Evolutionary conservation across 2,113 vertebrate species (phyloP).

Genomic region (Erpornis zantholeuca): DNA sequence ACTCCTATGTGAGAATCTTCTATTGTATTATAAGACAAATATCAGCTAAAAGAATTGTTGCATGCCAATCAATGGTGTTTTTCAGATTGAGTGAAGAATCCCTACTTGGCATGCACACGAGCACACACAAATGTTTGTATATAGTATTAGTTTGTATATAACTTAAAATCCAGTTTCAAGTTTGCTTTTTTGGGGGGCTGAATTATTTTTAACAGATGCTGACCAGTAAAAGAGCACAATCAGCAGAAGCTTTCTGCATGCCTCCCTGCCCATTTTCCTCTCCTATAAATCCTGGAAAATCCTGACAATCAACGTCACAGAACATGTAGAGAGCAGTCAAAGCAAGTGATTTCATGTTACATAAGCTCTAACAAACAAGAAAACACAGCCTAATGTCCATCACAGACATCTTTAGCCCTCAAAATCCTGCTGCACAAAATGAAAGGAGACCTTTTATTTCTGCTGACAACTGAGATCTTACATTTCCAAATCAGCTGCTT

Average conservation of each 20-base stretch:
- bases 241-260: not conserved
- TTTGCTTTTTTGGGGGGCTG: not conserved
- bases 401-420: not conserved
- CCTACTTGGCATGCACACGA: not conserved
- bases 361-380: not conserved
- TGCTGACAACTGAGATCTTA: not conserved
- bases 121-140: not conserved
- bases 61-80: not conserved
- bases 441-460: not conserved
- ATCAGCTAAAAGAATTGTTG: not conserved
- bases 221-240: not conserved
- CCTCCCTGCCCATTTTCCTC: not conserved
- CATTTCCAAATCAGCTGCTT: not conserved
- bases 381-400: not conserved
- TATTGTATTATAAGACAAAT: not conserved
- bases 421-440: not conserved
- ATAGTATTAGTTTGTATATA: not conserved
- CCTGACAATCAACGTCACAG: not conserved
- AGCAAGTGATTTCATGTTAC: not conserved
- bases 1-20: not conserved
- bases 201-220: not conserved
- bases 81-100: not conserved
- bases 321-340: not conserved
- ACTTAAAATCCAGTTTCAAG: not conserved
- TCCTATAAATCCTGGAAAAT: not conserved